Evolutionary conservation across 2,113 vertebrate genomes (phyloP).

Genomic region (Tapirus terrestris): DNA sequence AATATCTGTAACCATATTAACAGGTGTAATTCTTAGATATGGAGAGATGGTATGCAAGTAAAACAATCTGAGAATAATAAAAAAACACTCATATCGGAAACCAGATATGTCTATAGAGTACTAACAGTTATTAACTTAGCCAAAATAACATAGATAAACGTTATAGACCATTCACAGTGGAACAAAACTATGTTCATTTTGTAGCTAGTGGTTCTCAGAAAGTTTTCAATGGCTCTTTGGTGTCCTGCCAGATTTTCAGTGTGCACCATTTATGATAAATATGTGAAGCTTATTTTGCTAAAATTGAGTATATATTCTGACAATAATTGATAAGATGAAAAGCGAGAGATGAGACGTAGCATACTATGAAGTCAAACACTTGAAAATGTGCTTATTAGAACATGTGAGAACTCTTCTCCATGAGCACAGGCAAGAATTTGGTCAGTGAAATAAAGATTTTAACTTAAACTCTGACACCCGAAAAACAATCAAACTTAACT

Average conservation of each 20-base stretch:
- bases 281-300: neutral
- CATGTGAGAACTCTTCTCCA: neutral
- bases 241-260: neutral
- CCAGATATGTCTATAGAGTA: neutral
- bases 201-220: neutral
- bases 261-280: neutral
- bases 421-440: neutral
- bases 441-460: neutral
- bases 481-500: neutral
- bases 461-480: neutral
- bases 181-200: neutral
- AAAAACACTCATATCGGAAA: neutral
- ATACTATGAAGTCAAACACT: neutral
- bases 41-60: neutral
- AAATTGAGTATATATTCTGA: neutral
- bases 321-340: neutral
- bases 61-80: neutral
- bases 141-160: neutral
- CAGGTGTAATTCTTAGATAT: neutral
- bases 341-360: neutral
- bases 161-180: neutral
- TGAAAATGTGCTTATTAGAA: neutral
- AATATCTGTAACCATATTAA: neutral
- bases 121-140: neutral
- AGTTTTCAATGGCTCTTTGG: neutral